Base-by-base conservation (phyloP, 2,113 vertebrate species). In the Sclerurus mexicanus region DNA sequence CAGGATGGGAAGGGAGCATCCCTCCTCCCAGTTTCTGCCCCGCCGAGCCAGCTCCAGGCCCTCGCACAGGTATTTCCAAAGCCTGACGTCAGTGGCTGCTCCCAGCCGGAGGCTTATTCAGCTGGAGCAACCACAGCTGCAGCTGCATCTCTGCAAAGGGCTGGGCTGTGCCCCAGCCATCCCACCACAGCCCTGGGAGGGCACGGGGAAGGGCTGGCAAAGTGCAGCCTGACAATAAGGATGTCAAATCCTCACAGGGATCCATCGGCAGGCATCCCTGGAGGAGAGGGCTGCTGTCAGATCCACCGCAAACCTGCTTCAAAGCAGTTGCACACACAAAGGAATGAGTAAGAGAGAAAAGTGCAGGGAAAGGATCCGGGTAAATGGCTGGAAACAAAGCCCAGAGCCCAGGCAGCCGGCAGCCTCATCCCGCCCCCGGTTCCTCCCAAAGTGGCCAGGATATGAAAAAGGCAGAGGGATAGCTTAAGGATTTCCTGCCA, bases 41-140 rank as follows among this genome's bases (percentile, higher is more conserved):
- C 25, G 2, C 46, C 28, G 6, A 80, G 50, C 55, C 33, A 16
- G 71, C 71, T 87, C 83, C 19, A 1, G 35, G 72, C 47, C 52
- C 87, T 91, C 20, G 2, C 81, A 62, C 89, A 83, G 93, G 93
- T 89, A 81, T 91, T 94, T 89, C 87, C 62, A 94, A 15, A 5
- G 81, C n/a, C 81, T 92, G 84, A 93, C 31, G 46, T 89, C 95
- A 93, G 56, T 1, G 7, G 7, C 78, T 40, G 68, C 87, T 89
- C 49, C 68, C 80, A 71, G 89, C 72, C 24, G 1, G 39, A 69
- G 93, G 66, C 75, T 93, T 76, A 28, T 79, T 76, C 91, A 73
- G 71, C 78, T 52, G 18, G 64, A 86, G 58, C 77, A 59, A 30
- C 10, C 2, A 0, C 15, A 25, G 73, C 58, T 62, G 81, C 72